Evolutionary conservation across 1,140 invertebrate genomes (phyloP), one percentile per base, ranked within the genome.

Genomic region (Drosophila baimaii): DNA sequence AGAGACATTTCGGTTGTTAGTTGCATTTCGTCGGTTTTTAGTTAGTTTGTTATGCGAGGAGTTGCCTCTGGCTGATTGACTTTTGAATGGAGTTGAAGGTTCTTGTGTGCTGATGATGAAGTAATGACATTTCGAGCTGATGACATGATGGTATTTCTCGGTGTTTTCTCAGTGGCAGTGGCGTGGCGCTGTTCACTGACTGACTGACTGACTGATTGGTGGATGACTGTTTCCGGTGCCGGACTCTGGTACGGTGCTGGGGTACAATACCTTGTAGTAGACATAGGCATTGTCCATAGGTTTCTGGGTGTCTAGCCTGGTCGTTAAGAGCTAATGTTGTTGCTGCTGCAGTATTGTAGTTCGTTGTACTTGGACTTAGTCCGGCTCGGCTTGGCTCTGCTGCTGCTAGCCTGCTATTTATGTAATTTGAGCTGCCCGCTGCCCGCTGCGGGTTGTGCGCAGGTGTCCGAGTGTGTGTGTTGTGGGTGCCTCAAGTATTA

Each of bases 251-350:
- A n/a, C n/a, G n/a, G n/a, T n/a, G n/a, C n/a, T n/a, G n/a, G 31
- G 37, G 61, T 86, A 88, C 81, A 91, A 63, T 91, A 91, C 90
- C 90, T 91, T 91, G 84, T 91, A 91, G 90, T 91, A 91, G 76
- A 91, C 90, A 83, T 91, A 91, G 83, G 90, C 90, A 91, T 91
- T 91, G 90, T 91, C 90, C 90, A 91, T 91, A 91, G 77, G 90
- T 91, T 91, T 89, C 49, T 77, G 74, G 65, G 65, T 75, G 68
- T 77, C 52, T 75, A 68, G 70, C 58, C 69, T 73, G 76, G 79
- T 77, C 81, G 88, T 89, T 77, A 80, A 79, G 79, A 66, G 77
- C 73, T 80, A 72, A 55, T 80, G 62, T 49, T 71, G 68, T 46
- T 72, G 81, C 78, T 71, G 68, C 49, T 72, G 81, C 78, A 77